phyloP scores from a whole-genome alignment of 2,797 vertebrate species.

The Intellagama lesueurii region DNA sequence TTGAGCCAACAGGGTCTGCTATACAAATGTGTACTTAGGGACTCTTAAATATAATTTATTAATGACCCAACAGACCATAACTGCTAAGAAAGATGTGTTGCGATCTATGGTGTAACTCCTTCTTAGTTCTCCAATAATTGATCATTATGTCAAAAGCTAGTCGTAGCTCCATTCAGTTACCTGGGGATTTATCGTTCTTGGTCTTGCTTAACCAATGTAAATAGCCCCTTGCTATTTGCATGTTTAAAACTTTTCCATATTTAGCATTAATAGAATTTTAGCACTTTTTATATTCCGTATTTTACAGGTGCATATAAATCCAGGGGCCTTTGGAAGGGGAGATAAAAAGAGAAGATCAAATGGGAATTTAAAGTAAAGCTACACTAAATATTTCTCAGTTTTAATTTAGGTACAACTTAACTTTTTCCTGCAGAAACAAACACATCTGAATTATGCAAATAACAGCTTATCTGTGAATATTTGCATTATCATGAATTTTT shows the following conservation, averaged over 20 bases:
- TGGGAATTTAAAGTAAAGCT: background rate
- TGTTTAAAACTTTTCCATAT: constrained; percentile 17
- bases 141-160: constrained; percentile 22
- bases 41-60: constrained; percentile 52
- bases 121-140: constrained; percentile 5
- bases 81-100: constrained; percentile 44
- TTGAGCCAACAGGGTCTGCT: constrained; percentile 38
- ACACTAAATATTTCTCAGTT: background rate
- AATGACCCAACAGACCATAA: constrained; percentile 41
- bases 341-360: background rate
- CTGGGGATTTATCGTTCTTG: background rate
- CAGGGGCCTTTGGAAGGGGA: too few species aligned
- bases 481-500: background rate
- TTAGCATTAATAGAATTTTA: background rate
- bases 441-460: background rate
- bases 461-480: background rate
- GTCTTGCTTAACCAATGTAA: background rate
- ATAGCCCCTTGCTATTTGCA: background rate
- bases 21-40: constrained; percentile 36
- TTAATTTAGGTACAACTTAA: background rate
- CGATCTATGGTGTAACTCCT: constrained; percentile 49
- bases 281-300: background rate
- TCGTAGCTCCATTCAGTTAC: rapidly evolving
- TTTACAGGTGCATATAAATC: background rate
- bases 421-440: background rate